Percentiles rank a stretch among this genome's conserved stretches.
These are phyloP conservation scores for Caenorhabditis afra DNA, from an alignment of 2,888 invertebrate species.

Conservation along the genomic window DNA sequence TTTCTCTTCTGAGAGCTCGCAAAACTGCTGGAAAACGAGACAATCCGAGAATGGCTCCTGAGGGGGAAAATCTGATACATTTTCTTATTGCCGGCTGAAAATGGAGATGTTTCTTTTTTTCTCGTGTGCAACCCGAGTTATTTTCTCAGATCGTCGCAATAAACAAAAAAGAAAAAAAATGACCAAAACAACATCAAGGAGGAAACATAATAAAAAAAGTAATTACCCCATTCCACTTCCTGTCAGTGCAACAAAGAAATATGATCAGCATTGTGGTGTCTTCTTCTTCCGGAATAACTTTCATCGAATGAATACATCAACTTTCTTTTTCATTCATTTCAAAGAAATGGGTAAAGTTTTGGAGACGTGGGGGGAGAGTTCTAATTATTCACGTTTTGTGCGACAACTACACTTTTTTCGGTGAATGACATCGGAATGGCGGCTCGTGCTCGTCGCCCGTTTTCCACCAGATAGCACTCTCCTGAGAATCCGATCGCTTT, in stretches of 20 bases:
- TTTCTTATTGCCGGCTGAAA: no score
- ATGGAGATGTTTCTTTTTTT: no score
- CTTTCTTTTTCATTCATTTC: constrained; percentile 1
- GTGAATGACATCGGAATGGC: constrained; percentile 66
- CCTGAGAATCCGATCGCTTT: constrained; percentile 65
- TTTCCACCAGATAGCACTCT: constrained; percentile 65
- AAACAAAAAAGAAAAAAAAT: not conserved
- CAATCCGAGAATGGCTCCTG: no score
- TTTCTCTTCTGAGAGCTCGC: no score
- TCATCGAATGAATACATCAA: constrained; percentile 17
- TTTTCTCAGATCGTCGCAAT: no score
- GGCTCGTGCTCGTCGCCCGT: constrained; percentile 49
- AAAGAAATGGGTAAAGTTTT: not conserved
- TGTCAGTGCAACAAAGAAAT: not conserved
- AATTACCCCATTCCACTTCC: not conserved
- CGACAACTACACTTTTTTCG: constrained; percentile 57
- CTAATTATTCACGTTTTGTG: constrained; percentile 52
- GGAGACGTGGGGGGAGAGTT: not conserved
- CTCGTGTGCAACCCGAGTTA: no score
- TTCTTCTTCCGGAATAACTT: constrained; percentile 21
- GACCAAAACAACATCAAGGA: no score
- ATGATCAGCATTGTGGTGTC: not conserved
- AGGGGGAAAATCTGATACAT: no score
- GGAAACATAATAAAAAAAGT: constrained; percentile 13
- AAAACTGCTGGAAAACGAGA: no score